Base-by-base conservation (phyloP, 2,888 invertebrate species). In the Tortrix viridana region DNA sequence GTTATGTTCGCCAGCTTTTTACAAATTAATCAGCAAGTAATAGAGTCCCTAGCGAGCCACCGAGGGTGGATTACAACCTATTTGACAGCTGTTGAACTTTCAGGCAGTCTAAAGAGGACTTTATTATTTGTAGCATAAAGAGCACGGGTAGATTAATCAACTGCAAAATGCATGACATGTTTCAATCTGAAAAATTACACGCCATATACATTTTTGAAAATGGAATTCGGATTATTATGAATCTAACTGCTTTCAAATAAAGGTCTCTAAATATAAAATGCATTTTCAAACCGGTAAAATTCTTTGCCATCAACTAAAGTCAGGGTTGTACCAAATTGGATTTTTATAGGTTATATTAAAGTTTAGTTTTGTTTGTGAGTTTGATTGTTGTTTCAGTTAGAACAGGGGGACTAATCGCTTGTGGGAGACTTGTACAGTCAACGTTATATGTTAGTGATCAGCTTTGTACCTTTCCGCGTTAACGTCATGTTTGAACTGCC, bases 341-440 rank as follows among this genome's bases (percentile, higher is more conserved):
- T 52, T 62, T 41, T 43, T 44, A 61, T 38, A 6, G 1, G 5
- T 43, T 14, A 12, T 0, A n/a, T 12, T 58, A 63, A n/a, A 57
- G 53, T 63, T 53, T 14, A 57, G n/a, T 53, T 63, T 53, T 16
- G n/a, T 19, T 55, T 22, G n/a, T 12, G 26, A 26, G 23, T 41
- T 14, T 14, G 19, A 32, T 53, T 63, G 63, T 58, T 63, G 46
- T 37, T 57, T 62, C 52, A 52, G 59, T 71, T 71, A 72, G 69
- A 69, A 76, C 73, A 67, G 75, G 82, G 85, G 84, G 71, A 72
- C 76, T 88, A 88, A 89, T 89, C 88, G 82, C 76, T 77, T 80
- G 84, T 86, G 87, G 84, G 87, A 85, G 83, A 78, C 78, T 74
- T 71, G 64, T 58, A 72, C 32, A 32, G 32, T 32, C 32, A 32